Conservation (phyloP, 2,888 invertebrate genomes). For the Drosophila anomalipes region DNA sequence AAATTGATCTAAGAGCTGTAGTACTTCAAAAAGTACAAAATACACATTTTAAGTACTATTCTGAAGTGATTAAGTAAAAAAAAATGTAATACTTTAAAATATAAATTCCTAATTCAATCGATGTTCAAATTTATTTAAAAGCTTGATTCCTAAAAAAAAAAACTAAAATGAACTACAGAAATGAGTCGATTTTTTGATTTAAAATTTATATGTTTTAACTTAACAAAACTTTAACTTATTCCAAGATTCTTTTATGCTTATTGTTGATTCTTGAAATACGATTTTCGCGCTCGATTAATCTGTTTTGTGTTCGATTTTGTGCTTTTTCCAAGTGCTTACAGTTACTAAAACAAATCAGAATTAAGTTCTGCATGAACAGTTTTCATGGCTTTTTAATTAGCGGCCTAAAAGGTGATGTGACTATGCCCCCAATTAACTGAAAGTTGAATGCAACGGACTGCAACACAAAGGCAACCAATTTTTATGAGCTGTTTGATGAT, state of each 20-base stretch:
- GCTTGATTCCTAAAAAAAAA: background rate
- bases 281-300: background rate
- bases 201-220: background rate
- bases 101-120: background rate
- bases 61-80: background rate
- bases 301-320: background rate
- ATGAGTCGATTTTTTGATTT: background rate
- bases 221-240: background rate
- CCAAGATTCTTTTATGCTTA: background rate
- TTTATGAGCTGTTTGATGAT: conserved; percentile 58
- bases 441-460: conserved; percentile 35
- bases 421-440: conserved; percentile 55
- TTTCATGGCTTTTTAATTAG: conserved; percentile 71
- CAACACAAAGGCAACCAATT: conserved; percentile 24
- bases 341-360: conserved; percentile 2
- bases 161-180: background rate
- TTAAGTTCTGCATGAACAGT: conserved; percentile 17
- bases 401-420: conserved; percentile 41
- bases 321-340: background rate
- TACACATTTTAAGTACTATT: background rate
- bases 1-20: background rate
- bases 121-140: background rate
- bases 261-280: background rate
- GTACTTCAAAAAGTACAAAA: background rate
- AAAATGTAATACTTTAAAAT: background rate